Base-by-base conservation (phyloP, 1,140 invertebrate species). In the Sweltsa coloradensis region DNA sequence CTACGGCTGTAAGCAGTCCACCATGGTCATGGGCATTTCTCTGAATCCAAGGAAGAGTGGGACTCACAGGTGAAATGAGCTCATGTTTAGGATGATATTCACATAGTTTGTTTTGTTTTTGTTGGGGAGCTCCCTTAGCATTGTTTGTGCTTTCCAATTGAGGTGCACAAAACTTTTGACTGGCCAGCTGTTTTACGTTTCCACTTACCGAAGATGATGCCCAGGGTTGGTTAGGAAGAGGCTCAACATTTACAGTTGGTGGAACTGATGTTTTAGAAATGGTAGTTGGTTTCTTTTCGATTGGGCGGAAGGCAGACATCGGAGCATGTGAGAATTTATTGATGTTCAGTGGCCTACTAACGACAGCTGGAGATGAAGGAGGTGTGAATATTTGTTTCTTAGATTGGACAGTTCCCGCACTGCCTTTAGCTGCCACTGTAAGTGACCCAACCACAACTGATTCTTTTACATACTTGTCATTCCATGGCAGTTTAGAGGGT, bases 291-390 rank as follows among this genome's bases (percentile, higher is more conserved):
- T 73, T 74, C 49, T 68, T 63, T 5, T 56, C 56, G 7, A 68
- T 66, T 11, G 80, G 79, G 50, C 76, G 76, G 50, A 83, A 83
- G 14, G 79, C 78, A 7, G 80, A 82, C 62, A 78, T 72, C 1
- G 78, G 77, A 2, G 79, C 79, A 55, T 83, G 80, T 34, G 76
- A 79, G 53, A 84, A 84, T 24, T 46, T 50, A 14, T 45, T 49
- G 51, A 80, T 72, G 61, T 80, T 79, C 0, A 80, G 69, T 21
- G 45, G 26, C 24, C 1, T 25, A 26, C 21, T 14, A 11, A 47
- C 14, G n/a, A 29, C 43, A 55, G 51, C 34, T 59, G 25, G 41
- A 24, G 21, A 24, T 16, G 36, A 25, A 16, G 48, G 42, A 0
- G 34, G 22, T 1, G 39, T 26, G n/a, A 47, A 51, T 6, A 61